phyloP scores from a whole-genome alignment of 2,888 invertebrate species.

The Caenorhabditis doughertyi region DNA sequence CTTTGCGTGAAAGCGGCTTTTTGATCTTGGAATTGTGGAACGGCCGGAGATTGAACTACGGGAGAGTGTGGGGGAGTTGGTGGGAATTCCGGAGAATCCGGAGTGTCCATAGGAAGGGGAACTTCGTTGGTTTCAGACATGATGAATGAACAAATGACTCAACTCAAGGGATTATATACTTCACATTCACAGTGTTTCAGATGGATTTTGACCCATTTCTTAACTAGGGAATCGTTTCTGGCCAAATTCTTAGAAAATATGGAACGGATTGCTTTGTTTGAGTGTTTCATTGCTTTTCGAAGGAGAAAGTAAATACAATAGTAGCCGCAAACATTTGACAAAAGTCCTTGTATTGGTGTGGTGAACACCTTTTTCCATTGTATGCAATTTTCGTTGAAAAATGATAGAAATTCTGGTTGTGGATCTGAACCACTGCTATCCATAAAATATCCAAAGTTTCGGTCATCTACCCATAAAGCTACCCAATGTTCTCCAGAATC shows the following conservation, averaged over 20 bases:
- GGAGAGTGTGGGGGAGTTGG: too few relatives aligned
- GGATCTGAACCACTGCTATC: constrained; percentile 1
- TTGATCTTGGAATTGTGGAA: too few relatives aligned
- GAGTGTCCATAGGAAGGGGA: not conserved
- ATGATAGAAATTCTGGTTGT: constrained; percentile 10
- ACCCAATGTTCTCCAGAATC: constrained; percentile 28
- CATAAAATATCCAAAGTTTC: constrained; percentile 19
- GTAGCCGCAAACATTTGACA: constrained; percentile 14
- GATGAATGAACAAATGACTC: not conserved
- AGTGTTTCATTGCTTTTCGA: constrained; percentile 2
- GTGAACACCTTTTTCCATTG: constrained; percentile 17
- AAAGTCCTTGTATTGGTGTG: constrained; percentile 1
- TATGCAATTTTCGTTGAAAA: constrained; percentile 10
- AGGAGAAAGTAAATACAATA: not conserved
- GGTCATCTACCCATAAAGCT: constrained; percentile 20
- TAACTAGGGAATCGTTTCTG: not conserved
- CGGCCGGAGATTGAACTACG: too few relatives aligned
- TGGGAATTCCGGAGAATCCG: not conserved
- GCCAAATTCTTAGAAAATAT: not conserved
- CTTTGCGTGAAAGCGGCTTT: too few relatives aligned
- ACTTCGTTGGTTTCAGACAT: not conserved
- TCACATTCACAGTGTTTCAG: not conserved
- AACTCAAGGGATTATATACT: constrained; percentile 5
- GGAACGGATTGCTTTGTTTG: not conserved
- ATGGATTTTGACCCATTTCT: constrained; percentile 8